Evolutionary conservation across 2,888 invertebrate genomes (phyloP), one percentile per base, ranked within the genome.

Genomic region (Synergus itoensis): DNA sequence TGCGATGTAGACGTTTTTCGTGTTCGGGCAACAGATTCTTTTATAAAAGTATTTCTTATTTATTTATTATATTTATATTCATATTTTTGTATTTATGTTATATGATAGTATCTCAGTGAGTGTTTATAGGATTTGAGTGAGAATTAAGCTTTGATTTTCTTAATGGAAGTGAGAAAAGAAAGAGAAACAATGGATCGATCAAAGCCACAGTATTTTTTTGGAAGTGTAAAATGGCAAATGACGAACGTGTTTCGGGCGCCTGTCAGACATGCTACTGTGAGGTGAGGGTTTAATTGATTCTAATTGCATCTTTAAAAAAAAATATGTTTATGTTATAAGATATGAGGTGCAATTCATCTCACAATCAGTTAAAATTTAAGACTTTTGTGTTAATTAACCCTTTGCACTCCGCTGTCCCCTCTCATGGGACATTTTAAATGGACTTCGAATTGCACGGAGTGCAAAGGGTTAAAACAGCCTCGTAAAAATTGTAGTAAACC

Each of bases 151-250:
- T 16, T 4, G 9, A 40, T 21, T 11, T 43, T 43, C 18, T 48
- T 12, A 45, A 48, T 43, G 16, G 21, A 73, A 45, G 7, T 73
- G 28, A n/a, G 11, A 41, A 45, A 18, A 73, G 45, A 69, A 18
- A 73, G 28, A 36, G 48, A 57, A 21, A 81, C 81, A 60, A 86
- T 86, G 86, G 82, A 78, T 77, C 82, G 81, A 36, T 80, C 84
- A 7, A 79, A 75, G 40, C 85, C 89, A 43, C 86, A 84, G 53
- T 92, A 90, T 73, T 91, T 91, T 80, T 87, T 89, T 43, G 91
- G 90, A 65, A 88, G 89, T 43, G 84, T 91, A 77, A 87, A 89
- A 84, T 92, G 92, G 92, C 92, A 91, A 83, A 92, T 92, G 92
- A 90, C 88, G 80, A 92, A 92, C 81, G 90, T 92, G 16, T 89